Evolutionary conservation across 1,140 invertebrate species (phyloP), one percentile per base, ranked within the genome.

Genomic region (Cyphomyrmex costatus): DNA sequence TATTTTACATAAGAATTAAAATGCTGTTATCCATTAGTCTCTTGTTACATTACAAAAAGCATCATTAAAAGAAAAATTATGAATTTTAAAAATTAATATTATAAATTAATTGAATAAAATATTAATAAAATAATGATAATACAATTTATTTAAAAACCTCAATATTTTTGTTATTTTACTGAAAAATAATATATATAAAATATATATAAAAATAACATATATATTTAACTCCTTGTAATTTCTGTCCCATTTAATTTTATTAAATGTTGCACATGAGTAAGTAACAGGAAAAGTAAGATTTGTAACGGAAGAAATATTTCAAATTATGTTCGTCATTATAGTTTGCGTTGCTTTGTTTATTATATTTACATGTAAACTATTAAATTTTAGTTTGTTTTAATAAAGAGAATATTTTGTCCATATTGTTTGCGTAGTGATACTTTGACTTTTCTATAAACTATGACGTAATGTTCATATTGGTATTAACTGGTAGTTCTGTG

Each of bases 401-500:
- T 21, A 68, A 46, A 65, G 12, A 71, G 16, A 73, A 30, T 21
- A 58, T 30, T 42, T 42, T 60, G 76, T 66, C 1, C 30, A 58
- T n/a, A n/a, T 46, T 82, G 66, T 73, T 82, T 82, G 65, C 63
- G 19, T 58, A 58, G 66, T 49, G 63, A 16, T 42, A 82, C 77
- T 68, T 66, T 53, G 46, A 80, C 21, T 58, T 60, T 27, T 19
- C 21, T 60, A 46, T 8, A 51, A 46, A 60, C 53, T 73, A 24
- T 49, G 21, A 73, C 53, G n/a, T 56, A 36, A 53, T 42, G 73
- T 77, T 77, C 16, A 16, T 16, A 21, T n/a, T 79, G 27, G 14
- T 53, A 71, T 71, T 10, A 2, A 8, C 36, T 42, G 10, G 1
- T 70, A 53, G 30, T 80, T 80, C 16, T n/a, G 63, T 80, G 33